Percentiles rank a stretch among this genome's conserved stretches.
These are phyloP conservation scores for Phycodurus eques DNA, from an alignment of 2,113 vertebrate species.

Conservation along the genomic window DNA sequence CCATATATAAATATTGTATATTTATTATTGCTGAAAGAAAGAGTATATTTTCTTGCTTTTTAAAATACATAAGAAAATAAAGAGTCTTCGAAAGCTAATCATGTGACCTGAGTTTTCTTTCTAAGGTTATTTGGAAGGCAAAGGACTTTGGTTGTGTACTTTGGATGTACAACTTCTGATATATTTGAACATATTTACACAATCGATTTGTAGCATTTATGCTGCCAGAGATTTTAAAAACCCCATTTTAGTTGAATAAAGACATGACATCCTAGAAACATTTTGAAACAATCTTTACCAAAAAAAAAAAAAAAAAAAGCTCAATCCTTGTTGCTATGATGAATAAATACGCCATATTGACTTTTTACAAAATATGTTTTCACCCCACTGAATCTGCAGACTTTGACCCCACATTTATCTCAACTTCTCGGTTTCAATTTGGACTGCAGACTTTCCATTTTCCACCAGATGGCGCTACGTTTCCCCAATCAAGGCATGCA, in stretches of 20 bases:
- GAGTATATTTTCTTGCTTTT: constrained; percentile 89
- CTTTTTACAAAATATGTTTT: no score
- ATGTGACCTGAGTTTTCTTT: constrained; percentile 1
- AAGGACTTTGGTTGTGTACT: no score
- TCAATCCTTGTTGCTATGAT: neutral
- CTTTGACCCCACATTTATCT: no score
- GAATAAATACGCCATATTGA: neutral
- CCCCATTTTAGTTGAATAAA: no score
- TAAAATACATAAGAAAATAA: constrained; percentile 63
- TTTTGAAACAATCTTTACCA: neutral
- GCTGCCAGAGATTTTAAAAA: no score
- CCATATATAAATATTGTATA: constrained; percentile 92
- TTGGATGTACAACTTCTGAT: no score
- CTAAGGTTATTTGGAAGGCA: neutral
- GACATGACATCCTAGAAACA: neutral
- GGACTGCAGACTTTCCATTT: neutral
- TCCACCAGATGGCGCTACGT: neutral
- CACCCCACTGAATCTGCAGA: no score
- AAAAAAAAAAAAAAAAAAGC: neutral
- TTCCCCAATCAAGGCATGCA: neutral
- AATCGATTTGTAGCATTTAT: neutral
- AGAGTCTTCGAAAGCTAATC: constrained; percentile 26
- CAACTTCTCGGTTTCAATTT: neutral
- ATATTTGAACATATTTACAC: no score
- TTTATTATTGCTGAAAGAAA: constrained; percentile 87